Percentiles rank a stretch among this genome's conserved stretches.
Evolutionary conservation across 2,888 invertebrate species (phyloP).

Genomic region (Sinodicranocentrus sp.): DNA sequence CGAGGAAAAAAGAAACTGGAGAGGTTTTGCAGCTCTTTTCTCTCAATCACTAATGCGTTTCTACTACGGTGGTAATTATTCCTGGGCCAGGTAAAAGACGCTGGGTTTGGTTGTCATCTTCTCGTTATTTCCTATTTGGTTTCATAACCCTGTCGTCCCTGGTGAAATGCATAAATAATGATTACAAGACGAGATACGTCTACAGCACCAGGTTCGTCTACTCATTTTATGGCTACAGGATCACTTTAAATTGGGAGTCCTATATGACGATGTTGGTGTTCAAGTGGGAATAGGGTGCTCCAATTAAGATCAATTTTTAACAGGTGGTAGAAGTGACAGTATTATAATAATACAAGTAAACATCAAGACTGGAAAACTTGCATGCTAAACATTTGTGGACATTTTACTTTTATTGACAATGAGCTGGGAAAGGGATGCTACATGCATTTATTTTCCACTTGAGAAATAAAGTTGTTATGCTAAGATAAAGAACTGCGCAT

Average conservation of each 20-base stretch:
- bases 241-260: conserved; percentile 31
- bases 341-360: too few species aligned
- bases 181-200: conserved; percentile 55
- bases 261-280: conserved; percentile 30
- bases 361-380: too few species aligned
- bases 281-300: neutral
- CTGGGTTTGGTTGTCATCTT: neutral
- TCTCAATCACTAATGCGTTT: conserved; percentile 43
- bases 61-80: conserved; percentile 48
- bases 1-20: neutral
- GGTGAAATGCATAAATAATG: conserved; percentile 59
- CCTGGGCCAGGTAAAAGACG: neutral
- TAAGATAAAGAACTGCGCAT: too few species aligned
- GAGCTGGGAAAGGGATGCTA: too few species aligned
- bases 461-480: too few species aligned
- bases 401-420: too few species aligned
- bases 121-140: conserved; percentile 1
- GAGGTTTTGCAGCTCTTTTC: neutral
- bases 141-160: conserved; percentile 1
- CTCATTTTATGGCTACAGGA: conserved; percentile 37
- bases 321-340: neutral
- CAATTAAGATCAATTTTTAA: neutral
- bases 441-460: too few species aligned
- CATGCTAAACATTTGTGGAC: too few species aligned
- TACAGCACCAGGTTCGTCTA: conserved; percentile 2